Conservation (phyloP, 37 sponge, comb jelly and placozoan species). For the Cliona cf. orientalis region DNA sequence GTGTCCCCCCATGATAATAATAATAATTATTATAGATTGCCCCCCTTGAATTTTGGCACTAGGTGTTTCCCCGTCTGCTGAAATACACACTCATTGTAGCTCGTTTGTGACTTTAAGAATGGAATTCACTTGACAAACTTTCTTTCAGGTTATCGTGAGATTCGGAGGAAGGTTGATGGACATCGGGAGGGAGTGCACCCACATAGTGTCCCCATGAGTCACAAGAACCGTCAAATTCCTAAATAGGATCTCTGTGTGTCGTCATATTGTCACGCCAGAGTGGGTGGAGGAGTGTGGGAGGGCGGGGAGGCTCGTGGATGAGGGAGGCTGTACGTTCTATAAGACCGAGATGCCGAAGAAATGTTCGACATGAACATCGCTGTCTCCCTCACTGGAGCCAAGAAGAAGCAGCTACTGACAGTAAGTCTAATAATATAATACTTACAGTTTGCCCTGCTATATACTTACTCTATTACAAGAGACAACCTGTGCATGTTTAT, state of each 20-base stretch:
- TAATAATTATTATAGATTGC: no score
- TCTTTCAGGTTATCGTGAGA: constrained; percentile 37
- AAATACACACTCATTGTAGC: no score
- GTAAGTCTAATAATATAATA: constrained; percentile 14
- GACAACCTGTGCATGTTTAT: no score
- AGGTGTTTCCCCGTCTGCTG: no score
- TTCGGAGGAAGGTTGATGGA: constrained; percentile 63
- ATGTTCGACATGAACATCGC: constrained; percentile 60
- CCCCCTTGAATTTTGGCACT: neutral
- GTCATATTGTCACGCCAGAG: constrained; percentile 62
- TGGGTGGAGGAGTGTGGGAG: constrained; percentile 72
- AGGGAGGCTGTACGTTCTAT: constrained; percentile 48
- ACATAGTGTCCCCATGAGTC: constrained; percentile 70
- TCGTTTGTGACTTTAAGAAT: no score
- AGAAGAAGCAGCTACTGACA: constrained; percentile 42
- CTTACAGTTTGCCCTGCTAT: no score
- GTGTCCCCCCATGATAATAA: no score
- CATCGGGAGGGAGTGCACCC: constrained; percentile 52
- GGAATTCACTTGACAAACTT: no score
- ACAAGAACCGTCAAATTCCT: constrained; percentile 90
- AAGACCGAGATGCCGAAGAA: constrained; percentile 61
- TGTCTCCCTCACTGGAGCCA: constrained; percentile 56
- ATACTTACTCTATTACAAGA: no score
- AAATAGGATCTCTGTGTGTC: constrained; percentile 72
- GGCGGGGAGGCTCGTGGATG: constrained; percentile 50